These are phyloP conservation scores for Peromyscus californicus DNA, from an alignment of 2,113 vertebrate species.

Conservation along the genomic window DNA sequence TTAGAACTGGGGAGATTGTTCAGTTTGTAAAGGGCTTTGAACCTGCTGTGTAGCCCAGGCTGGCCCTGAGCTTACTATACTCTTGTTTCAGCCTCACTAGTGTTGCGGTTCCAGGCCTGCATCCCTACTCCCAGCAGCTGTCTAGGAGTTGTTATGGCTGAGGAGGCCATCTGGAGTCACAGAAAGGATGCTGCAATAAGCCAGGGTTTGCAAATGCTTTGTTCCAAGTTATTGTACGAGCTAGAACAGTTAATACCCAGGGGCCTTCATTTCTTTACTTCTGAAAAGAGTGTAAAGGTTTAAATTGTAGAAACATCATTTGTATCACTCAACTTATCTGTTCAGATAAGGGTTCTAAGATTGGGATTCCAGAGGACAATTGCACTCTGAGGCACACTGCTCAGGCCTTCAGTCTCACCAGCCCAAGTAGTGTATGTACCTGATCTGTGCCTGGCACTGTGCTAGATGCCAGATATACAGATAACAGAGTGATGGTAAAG, in stretches of 20 bases:
- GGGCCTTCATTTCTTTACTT: neutral
- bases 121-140: neutral
- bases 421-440: neutral
- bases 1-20: neutral
- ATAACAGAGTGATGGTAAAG: neutral
- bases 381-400: neutral
- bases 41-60: neutral
- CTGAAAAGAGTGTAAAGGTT: neutral
- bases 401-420: neutral
- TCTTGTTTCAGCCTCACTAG: neutral
- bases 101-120: neutral
- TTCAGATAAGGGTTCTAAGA: neutral
- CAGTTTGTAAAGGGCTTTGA: neutral
- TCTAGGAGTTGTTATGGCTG: neutral
- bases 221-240: neutral
- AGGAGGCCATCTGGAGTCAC: neutral
- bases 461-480: neutral
- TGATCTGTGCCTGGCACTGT: neutral
- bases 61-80: neutral
- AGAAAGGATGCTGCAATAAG: neutral
- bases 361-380: neutral
- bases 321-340: neutral
- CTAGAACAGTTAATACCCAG: neutral
- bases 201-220: neutral
- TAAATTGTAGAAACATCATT: conserved; percentile 3